Base-by-base conservation (phyloP, 2,113 vertebrate species). In the Rhineura floridana region DNA sequence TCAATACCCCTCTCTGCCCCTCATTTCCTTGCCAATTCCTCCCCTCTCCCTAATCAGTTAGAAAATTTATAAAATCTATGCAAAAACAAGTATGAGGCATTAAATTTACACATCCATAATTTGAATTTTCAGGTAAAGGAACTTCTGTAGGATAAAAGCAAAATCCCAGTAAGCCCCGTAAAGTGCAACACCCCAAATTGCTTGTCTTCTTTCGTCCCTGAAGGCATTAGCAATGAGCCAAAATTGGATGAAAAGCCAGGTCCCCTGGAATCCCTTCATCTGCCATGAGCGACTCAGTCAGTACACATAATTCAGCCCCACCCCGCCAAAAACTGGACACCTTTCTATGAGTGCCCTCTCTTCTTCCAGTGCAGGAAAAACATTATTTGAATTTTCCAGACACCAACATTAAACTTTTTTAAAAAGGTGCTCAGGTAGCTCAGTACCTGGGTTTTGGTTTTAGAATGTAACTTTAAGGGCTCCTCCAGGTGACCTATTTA, bases 1-100 rank as follows among this genome's bases (percentile, higher is more conserved):
- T 12, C 50, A 30, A 28, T 9, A 21, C 42, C 21, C 21, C 12
- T 0, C 25, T 17, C 28, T 15, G 0, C 0, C 13, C 5, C 62
- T 39, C n/a, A 10, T 50, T 69, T 52, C 25, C 36, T n/a, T n/a
- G 23, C 44, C 42, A 83, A 33, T 48, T n/a, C 42, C 23, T 44
- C 10, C 46, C 5, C 11, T 78, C 8, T 59, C 17, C 50, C 55
- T 55, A 81, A 81, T 12, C 42, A 6, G 42, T 62, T 62, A 36
- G 36, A 39, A 39, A 81, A 62, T 9, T 12, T n/a, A 23, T 19
- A 65, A 65, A 70, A 70, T 17, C 10, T 4, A n/a, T 50, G 19
- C 23, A 46, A 42, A 76, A 44, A 28, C 19, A 21, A 55, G 15
- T 55, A 55, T 4, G 30, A 79, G 11, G 46, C 5, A 80, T 17